Conservation (phyloP, 1,140 invertebrate genomes). For the Idris sp. region DNA sequence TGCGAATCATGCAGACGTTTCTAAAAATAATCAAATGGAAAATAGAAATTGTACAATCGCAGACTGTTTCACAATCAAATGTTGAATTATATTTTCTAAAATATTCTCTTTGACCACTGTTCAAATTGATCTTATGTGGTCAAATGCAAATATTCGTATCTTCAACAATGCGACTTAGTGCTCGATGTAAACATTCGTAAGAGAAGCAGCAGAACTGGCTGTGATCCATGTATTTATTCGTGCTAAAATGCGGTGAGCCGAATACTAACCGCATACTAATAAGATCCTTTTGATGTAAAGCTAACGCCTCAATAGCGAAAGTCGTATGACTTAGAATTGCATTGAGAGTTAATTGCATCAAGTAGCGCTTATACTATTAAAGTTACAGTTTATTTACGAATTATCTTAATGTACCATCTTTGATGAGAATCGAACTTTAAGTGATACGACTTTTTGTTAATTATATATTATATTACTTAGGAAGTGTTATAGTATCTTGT, state of each 20-base stretch:
- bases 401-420: no score
- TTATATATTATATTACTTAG: no score
- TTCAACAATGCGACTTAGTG: conserved; percentile 41
- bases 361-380: conserved; percentile 58
- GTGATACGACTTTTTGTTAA: no score
- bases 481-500: no score
- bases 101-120: conserved; percentile 28
- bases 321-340: conserved; percentile 51
- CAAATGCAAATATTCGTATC: conserved; percentile 11
- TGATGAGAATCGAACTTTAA: no score
- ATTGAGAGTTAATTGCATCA: conserved; percentile 62
- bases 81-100: conserved; percentile 2
- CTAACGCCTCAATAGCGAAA: conserved; percentile 68
- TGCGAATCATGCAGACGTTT: conserved; percentile 2
- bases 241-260: conserved; percentile 39
- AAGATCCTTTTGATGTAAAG: conserved; percentile 71
- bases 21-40: no score
- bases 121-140: conserved; percentile 21
- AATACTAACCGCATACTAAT: conserved; percentile 73
- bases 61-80: conserved; percentile 8
- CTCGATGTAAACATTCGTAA: conserved; percentile 20
- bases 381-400: no score
- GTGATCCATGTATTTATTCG: conserved; percentile 33
- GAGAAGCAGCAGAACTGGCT: conserved; percentile 32
- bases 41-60: no score